Conservation (phyloP, 2,797 vertebrate species). For the Neoniphon sammara region DNA sequence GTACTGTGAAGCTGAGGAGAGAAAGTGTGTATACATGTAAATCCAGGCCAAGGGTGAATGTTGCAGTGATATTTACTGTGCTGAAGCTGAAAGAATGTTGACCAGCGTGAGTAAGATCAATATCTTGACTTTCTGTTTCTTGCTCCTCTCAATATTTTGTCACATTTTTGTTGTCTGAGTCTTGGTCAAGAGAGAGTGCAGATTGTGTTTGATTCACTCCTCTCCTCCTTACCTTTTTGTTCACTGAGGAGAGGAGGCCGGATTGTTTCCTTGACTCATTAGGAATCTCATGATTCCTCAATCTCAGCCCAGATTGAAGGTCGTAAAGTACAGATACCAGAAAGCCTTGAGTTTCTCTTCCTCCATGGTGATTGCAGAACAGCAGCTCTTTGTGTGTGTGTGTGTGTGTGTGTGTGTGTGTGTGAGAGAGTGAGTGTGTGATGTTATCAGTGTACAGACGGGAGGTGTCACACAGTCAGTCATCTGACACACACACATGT, state of each 20-base stretch:
- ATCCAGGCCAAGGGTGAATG: too few relatives aligned
- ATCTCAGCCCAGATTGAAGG: neutral
- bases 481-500: slow-evolving; percentile 19
- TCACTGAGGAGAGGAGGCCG: neutral
- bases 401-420: neutral
- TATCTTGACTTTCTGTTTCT: neutral
- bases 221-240: neutral
- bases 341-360: slow-evolving; percentile 21
- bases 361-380: slow-evolving; percentile 10
- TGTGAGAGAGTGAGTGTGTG: slow-evolving; percentile 4
- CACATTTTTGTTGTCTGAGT: too few relatives aligned
- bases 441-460: neutral
- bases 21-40: neutral
- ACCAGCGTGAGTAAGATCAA: neutral
- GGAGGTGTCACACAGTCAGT: slow-evolving; percentile 8
- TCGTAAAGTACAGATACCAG: slow-evolving; percentile 12
- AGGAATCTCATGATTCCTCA: slow-evolving; percentile 1
- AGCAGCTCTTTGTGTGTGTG: slow-evolving; percentile 21
- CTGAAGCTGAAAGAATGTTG: slow-evolving; percentile 10
- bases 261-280: slow-evolving; percentile 1
- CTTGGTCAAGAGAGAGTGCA: too few relatives aligned
- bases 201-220: neutral
- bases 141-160: neutral
- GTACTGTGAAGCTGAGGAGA: neutral
- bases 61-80: too few relatives aligned